Evolutionary conservation across 1,140 invertebrate species (phyloP), one percentile per base, ranked within the genome.

Genomic region (Druon quercuslanigerum): DNA sequence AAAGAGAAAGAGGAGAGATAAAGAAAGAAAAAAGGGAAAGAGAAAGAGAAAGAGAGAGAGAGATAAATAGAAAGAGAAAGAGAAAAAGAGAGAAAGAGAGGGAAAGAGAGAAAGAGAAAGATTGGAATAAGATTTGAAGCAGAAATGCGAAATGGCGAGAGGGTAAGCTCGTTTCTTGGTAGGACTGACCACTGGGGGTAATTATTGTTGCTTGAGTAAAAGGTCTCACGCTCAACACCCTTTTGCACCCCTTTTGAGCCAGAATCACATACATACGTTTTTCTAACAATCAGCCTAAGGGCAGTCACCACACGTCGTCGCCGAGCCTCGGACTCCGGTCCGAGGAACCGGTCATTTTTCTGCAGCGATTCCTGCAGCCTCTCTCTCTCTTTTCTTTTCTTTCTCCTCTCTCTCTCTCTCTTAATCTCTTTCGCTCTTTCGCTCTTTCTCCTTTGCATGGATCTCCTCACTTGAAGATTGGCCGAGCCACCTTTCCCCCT

Each of bases 161-260:
- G 78, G 76, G 79, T 79, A 71, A 60, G 79, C 80, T 73, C 77
- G 81, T 84, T 86, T 85, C 83, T 74, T 77, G 82, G 77, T 81
- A 66, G 70, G 57, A 11, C 75, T 86, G 87, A 87, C 89, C 87
- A 81, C 83, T 86, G 88, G 88, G 86, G 88, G 87, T 89, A 91
- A 91, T 91, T 89, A 91, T 87, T 86, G 82, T 86, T 82, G 82
- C 84, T 77, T 66, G 71, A 82, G 83, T 79, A 86, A 87, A 90
- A 88, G 82, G 77, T 89, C 88, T 87, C 90, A 90, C 90, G 89
- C 85, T 91, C 83, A 72, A 81, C 84, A 82, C 76, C 78, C 76
- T 76, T 80, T 75, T 74, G 17, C 72, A 82, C 76, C 78, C 76
- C 76, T 80, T 75, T 74, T n/a, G 51, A 73, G 75, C 75, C 50